A percentile compares a stretch with the other conserved stretches of the same genome.
phyloP scores from a whole-genome alignment of 2,797 vertebrate genomes.

The Microcaecilia unicolor region DNA sequence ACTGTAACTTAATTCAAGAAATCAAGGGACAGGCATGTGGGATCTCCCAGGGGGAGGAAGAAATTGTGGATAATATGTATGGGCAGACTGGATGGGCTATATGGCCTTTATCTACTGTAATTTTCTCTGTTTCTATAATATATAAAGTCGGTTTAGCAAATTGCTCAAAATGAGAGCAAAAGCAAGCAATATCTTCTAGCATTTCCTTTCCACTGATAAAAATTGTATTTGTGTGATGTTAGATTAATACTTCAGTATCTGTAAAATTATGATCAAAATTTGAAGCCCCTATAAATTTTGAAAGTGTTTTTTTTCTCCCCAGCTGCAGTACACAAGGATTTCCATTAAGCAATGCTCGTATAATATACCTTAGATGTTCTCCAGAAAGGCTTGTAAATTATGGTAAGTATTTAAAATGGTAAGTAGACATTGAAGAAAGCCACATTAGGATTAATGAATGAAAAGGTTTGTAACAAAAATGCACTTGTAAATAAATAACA shows the following conservation, averaged over 20 bases:
- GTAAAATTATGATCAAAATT: conserved; percentile 64
- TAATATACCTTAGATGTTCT: conserved; percentile 66
- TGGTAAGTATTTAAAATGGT: conserved; percentile 69
- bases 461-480: conserved; percentile 59
- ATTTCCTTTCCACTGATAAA: too few relatives aligned
- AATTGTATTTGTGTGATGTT: conserved; percentile 43
- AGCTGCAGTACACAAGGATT: conserved; percentile 61
- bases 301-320: conserved; percentile 33
- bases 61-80: too few relatives aligned
- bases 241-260: conserved; percentile 46
- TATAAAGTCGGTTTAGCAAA: too few relatives aligned
- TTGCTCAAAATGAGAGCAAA: too few relatives aligned
- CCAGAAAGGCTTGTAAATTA: conserved; percentile 68
- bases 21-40: too few relatives aligned
- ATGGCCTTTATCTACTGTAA: too few relatives aligned
- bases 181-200: too few relatives aligned
- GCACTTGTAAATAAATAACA: conserved; percentile 69
- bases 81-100: too few relatives aligned
- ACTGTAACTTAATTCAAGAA: too few relatives aligned
- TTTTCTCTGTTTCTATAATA: too few relatives aligned
- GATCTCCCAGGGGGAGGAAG: too few relatives aligned
- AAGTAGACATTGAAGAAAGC: conserved; percentile 65
- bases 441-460: conserved; percentile 72
- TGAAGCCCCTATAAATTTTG: conserved; percentile 61
- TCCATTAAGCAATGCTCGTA: conserved; percentile 67